These are phyloP conservation scores for Myiagra hebetior DNA, from an alignment of 2,113 vertebrate species.

Conservation along the genomic window DNA sequence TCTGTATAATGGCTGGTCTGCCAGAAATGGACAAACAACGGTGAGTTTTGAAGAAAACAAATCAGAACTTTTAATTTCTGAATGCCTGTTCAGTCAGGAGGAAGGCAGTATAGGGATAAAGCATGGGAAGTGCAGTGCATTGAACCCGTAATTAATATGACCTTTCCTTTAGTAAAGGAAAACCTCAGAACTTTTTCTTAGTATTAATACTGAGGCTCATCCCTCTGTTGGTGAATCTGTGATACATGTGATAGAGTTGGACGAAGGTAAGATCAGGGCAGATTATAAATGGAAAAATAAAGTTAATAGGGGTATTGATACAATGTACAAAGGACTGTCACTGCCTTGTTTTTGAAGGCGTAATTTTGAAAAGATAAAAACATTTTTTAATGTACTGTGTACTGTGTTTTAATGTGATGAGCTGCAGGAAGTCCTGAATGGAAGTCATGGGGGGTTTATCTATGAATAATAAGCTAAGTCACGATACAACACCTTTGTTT, in stretches of 20 bases:
- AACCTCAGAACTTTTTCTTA: neutral
- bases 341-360: neutral
- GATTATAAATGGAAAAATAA: neutral
- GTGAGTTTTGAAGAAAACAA: neutral
- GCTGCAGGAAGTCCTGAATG: neutral
- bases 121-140: neutral
- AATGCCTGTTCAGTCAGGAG: neutral
- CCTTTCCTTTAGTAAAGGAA: neutral
- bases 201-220: neutral
- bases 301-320: neutral
- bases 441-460: neutral
- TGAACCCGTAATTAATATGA: neutral
- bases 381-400: neutral
- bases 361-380: neutral
- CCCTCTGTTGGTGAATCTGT: neutral
- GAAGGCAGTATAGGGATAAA: neutral
- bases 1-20: neutral
- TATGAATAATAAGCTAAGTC: neutral
- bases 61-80: neutral
- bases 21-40: neutral
- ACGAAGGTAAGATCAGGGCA: neutral
- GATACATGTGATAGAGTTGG: neutral
- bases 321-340: neutral
- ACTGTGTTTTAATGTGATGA: too few species aligned
- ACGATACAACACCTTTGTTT: neutral